phyloP scores from a whole-genome alignment of 2,797 vertebrate species.

The Acanthopagrus latus region DNA sequence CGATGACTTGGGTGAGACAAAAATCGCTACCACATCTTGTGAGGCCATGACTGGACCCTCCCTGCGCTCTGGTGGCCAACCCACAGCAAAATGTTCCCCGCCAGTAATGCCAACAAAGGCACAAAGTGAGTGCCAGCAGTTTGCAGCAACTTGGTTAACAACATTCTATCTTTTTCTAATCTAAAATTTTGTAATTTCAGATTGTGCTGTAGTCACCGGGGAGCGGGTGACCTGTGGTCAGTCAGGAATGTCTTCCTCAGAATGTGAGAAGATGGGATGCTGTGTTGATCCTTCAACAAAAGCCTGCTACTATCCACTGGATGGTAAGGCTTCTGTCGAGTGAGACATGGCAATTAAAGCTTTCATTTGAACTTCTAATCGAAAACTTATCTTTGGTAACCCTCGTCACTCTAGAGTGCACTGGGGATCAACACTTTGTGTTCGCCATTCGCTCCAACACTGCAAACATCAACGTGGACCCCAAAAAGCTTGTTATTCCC shows the following conservation, averaged over 20 bases:
- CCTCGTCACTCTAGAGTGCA: constrained; percentile 70
- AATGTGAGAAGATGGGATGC: constrained; percentile 72
- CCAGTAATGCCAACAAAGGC: background rate
- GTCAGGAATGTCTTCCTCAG: background rate
- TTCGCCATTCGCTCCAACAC: constrained; percentile 72
- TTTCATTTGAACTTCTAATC: background rate
- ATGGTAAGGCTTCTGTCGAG: constrained; percentile 66
- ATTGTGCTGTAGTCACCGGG: constrained; percentile 51
- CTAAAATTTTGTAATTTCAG: constrained; percentile 52
- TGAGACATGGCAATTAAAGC: no score
- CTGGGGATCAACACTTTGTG: constrained; percentile 74
- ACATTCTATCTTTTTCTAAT: background rate
- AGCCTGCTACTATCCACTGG: constrained; percentile 79
- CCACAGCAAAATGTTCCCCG: background rate
- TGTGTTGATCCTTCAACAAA: constrained; percentile 50
- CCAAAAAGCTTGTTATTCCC: constrained; percentile 62
- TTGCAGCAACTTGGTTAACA: background rate
- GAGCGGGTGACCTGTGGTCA: constrained; percentile 69
- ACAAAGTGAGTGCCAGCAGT: constrained; percentile 38
- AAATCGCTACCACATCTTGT: constrained; percentile 48
- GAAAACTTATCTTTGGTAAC: background rate
- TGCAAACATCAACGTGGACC: constrained; percentile 56
- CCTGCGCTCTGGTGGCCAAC: background rate
- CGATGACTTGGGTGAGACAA: background rate
- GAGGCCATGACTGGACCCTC: background rate